Evolutionary conservation across 1,140 invertebrate species (phyloP).

Genomic region (Dendrolimus kikuchii): DNA sequence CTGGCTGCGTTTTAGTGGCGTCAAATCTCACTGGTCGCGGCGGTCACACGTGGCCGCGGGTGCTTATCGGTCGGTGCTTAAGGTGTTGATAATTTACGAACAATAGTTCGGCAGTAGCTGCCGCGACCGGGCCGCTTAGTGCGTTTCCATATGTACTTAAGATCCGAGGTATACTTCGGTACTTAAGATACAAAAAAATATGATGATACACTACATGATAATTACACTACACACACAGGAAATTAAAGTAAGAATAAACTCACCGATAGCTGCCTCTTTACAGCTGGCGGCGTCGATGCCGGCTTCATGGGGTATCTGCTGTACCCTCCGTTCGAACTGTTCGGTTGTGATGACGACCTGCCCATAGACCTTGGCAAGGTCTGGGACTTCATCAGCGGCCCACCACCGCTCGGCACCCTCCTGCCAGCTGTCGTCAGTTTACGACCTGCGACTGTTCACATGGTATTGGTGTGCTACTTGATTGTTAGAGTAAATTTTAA

Average conservation of each 20-base stretch:
- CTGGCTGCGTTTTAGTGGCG: too few relatives aligned
- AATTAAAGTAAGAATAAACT: conserved; percentile 45
- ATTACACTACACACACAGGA: too few relatives aligned
- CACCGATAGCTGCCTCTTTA: conserved; percentile 85
- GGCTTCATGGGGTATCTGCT: conserved; percentile 78
- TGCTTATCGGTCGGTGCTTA: too few relatives aligned
- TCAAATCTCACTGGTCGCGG: too few relatives aligned
- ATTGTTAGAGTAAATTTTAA: conserved; percentile 2
- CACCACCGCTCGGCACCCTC: conserved; percentile 74
- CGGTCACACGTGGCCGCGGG: too few relatives aligned
- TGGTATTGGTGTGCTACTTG: conserved; percentile 4
- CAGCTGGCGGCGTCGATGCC: conserved; percentile 84
- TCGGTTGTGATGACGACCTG: conserved; percentile 74
- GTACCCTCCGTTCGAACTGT: conserved; percentile 65
- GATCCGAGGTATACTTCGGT: too few relatives aligned
- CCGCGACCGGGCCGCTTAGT: too few relatives aligned
- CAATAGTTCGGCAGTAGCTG: too few relatives aligned
- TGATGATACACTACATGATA: too few relatives aligned
- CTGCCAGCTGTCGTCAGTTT: conserved; percentile 82
- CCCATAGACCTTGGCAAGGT: conserved; percentile 88
- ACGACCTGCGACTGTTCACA: conserved; percentile 72
- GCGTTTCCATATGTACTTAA: too few relatives aligned
- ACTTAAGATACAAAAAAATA: too few relatives aligned
- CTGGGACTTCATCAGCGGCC: conserved; percentile 83
- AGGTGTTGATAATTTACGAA: too few relatives aligned